Evolutionary conservation across 2,113 vertebrate genomes (phyloP).

Genomic region (Lucifuga dentata): DNA sequence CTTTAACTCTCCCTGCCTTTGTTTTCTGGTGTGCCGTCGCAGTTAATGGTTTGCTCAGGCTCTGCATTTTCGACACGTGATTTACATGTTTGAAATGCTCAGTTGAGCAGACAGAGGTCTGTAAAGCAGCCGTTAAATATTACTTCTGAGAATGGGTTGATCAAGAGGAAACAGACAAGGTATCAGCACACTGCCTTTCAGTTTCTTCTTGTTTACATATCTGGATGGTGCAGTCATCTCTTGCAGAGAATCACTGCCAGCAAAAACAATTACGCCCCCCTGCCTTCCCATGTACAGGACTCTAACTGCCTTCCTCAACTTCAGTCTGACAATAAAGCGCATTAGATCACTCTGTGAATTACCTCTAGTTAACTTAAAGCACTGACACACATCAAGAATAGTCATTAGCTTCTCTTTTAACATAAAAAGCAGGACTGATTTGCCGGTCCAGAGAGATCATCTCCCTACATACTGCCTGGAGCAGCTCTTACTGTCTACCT

Average conservation of each 20-base stretch:
- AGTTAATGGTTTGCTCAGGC: conserved; percentile 71
- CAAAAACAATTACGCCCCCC: conserved; percentile 77
- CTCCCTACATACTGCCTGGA: conserved; percentile 74
- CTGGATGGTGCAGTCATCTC: conserved; percentile 73
- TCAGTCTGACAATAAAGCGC: conserved; percentile 72
- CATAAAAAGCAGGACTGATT: conserved; percentile 76
- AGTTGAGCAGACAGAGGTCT: conserved; percentile 46
- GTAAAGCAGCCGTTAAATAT: conserved; percentile 37
- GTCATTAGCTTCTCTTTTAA: conserved; percentile 76
- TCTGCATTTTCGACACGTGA: conserved; percentile 50
- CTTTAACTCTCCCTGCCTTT: conserved; percentile 58
- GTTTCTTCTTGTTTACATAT: conserved; percentile 77
- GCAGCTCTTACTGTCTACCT: conserved; percentile 71
- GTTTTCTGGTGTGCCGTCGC: conserved; percentile 50
- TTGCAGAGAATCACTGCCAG: conserved; percentile 71
- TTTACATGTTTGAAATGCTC: conserved; percentile 62
- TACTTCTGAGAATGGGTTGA: conserved; percentile 48
- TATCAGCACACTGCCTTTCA: conserved; percentile 54
- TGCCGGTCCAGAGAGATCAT: conserved; percentile 83
- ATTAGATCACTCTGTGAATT: conserved; percentile 76
- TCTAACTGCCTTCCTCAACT: conserved; percentile 64
- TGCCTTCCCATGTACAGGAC: conserved; percentile 57
- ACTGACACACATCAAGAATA: conserved; percentile 75
- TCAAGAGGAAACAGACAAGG: conserved; percentile 64
- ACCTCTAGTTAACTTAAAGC: conserved; percentile 73